Base-by-base conservation (phyloP, 2,888 invertebrate species). In the Gortyna flavago region DNA sequence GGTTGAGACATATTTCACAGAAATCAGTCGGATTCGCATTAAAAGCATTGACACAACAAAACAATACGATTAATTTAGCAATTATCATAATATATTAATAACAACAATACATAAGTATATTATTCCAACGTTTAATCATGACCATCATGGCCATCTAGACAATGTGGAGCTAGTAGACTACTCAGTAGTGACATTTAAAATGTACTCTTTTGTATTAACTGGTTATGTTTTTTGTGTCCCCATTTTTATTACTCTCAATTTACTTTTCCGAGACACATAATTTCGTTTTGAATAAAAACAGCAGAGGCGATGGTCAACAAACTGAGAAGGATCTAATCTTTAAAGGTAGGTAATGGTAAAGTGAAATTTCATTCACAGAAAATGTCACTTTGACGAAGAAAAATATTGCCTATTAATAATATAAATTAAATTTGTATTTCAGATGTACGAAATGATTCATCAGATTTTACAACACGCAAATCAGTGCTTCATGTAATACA, bases 211-310 rank as follows among this genome's bases (percentile, higher is more conserved):
- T 88, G 76, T 88, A 90, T 90, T 81, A 83, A 81, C 93, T 94
- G 93, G 95, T 96, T 95, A 96, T 96, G 95, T 93, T 95, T 93
- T 93, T 93, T 93, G 86, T 92, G 89, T 93, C 94, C 90, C 88
- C 91, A 79, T 91, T 94, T 93, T 90, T 93, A 90, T 86, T 95
- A 84, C 83, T 94, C 83, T 89, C 88, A 81, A 90, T 90, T 87
- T 90, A 85, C 84, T 77, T 91, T 84, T 78, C 83, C 72, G 75
- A 86, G 80, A 79, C 87, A 85, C 88, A 91, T 90, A 92, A 91
- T 84, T 88, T 84, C 77, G 79, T 87, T 62, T 76, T 88, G 64
- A 87, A 87, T 82, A 78, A 78, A 75, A 84, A 82, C 72, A 78
- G 32, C 48, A n/a, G 76, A 38, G 72, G 41, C 59, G 70, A 79